phyloP scores from a whole-genome alignment of 1,140 invertebrate species.

The Drosophila prosaltans region DNA sequence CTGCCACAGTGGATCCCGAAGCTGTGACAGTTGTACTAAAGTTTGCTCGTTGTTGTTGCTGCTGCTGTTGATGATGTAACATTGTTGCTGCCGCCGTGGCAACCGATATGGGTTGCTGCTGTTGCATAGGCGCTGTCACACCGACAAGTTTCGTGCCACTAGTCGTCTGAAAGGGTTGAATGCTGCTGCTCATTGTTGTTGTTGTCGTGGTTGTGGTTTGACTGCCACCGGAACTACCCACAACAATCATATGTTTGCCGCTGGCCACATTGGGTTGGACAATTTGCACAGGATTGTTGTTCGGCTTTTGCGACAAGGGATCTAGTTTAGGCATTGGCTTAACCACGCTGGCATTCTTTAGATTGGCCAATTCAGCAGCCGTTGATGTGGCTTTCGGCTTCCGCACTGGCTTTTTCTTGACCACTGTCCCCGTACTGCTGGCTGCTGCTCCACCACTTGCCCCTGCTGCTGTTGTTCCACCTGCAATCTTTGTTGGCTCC shows the following conservation, averaged over 20 bases:
- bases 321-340: conserved; percentile 79
- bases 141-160: conserved; percentile 84
- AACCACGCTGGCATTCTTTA: conserved; percentile 77
- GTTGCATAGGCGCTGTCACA: conserved; percentile 81
- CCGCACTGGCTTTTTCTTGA: conserved; percentile 76
- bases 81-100: conserved; percentile 49
- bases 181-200: conserved; percentile 76
- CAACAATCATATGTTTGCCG: conserved; percentile 75
- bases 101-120: conserved; percentile 25
- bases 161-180: conserved; percentile 78
- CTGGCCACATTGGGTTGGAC: conserved; percentile 81
- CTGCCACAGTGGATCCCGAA: conserved; percentile 24
- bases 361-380: conserved; percentile 60
- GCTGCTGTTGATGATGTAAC: conserved; percentile 51
- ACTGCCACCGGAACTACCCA: conserved; percentile 50
- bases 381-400: conserved; percentile 74
- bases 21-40: conserved; percentile 49
- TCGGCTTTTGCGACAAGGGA: conserved; percentile 77
- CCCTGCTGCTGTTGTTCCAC: background rate
- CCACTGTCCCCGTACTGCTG: conserved; percentile 55
- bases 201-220: conserved; percentile 68
- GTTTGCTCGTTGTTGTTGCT: conserved; percentile 45
- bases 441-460: background rate
- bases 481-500: conserved; percentile 56
- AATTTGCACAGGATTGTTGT: conserved; percentile 80